Evolutionary conservation across 2,797 vertebrate species (phyloP).

Genomic region (Eupleurogrammus muticus): DNA sequence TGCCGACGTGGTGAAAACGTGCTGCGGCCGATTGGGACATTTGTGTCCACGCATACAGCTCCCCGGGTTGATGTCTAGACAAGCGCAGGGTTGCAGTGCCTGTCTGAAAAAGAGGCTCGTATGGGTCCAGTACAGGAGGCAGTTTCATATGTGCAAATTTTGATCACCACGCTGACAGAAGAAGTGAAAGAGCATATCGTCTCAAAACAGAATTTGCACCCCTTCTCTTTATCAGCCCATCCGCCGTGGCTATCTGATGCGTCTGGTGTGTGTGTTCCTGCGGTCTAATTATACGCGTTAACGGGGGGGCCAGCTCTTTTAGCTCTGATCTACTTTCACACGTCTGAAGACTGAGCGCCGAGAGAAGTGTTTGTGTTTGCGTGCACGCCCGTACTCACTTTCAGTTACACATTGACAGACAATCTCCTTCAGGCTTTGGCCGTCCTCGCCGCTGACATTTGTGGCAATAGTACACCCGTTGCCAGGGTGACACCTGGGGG

Average conservation of each 20-base stretch:
- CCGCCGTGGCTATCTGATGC: conserved; percentile 10
- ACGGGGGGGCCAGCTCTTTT: conserved; percentile 42
- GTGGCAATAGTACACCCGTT: conserved; percentile 57
- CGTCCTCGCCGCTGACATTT: conserved; percentile 66
- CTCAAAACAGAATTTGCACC: conserved; percentile 7
- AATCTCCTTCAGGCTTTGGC: conserved; percentile 53
- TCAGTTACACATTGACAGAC: conserved; percentile 60
- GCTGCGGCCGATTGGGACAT: too few relatives aligned
- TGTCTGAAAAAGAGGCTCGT: conserved; percentile 1
- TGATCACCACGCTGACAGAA: neutral
- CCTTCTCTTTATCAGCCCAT: conserved; percentile 12
- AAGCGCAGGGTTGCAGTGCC: too few relatives aligned
- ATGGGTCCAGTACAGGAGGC: conserved; percentile 6
- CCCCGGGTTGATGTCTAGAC: too few relatives aligned
- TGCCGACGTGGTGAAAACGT: too few relatives aligned
- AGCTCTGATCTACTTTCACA: conserved; percentile 64
- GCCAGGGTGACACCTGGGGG: conserved; percentile 66
- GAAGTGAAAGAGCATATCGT: neutral
- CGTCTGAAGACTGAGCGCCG: conserved; percentile 35
- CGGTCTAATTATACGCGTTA: conserved; percentile 62
- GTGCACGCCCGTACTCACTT: conserved; percentile 20
- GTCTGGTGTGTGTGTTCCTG: conserved; percentile 17
- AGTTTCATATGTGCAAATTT: neutral
- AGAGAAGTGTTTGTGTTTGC: conserved; percentile 39
- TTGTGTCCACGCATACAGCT: too few relatives aligned